These are phyloP conservation scores for Syrrhaptes paradoxus DNA, from an alignment of 2,113 vertebrate species.

Conservation along the genomic window DNA sequence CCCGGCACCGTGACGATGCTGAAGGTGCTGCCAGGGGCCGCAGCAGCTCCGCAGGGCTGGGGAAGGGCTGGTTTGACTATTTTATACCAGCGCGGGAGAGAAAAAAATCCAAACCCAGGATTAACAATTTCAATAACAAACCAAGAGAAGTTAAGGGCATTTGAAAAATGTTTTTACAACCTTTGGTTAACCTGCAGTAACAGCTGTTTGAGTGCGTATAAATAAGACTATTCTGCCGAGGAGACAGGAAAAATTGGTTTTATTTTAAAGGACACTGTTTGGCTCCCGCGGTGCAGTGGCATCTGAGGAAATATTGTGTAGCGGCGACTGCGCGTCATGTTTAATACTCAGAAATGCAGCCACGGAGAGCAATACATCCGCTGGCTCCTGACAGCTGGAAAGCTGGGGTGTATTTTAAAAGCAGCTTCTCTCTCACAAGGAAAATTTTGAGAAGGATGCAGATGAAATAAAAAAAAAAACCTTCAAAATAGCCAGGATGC, in stretches of 20 bases:
- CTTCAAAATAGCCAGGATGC: background rate
- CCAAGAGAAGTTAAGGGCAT: background rate
- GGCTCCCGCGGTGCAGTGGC: background rate
- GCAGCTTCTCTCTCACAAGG: background rate
- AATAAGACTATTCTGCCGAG: constrained; percentile 58
- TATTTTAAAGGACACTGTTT: constrained; percentile 53
- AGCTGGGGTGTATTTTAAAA: constrained; percentile 1
- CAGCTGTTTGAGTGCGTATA: constrained; percentile 25
- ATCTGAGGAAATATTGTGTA: constrained; percentile 51
- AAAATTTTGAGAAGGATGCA: background rate
- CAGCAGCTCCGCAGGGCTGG: background rate
- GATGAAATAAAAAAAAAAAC: background rate
- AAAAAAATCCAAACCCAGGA: background rate
- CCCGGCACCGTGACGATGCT: fast-evolving
- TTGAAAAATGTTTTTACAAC: constrained; percentile 39
- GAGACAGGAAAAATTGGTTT: constrained; percentile 55
- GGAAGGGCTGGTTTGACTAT: background rate
- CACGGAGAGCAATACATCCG: constrained; percentile 34
- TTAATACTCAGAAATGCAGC: constrained; percentile 57
- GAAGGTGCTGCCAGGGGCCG: fast-evolving
- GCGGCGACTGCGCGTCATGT: background rate
- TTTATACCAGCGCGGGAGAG: fast-evolving
- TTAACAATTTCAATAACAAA: constrained; percentile 18
- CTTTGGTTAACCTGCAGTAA: constrained; percentile 58
- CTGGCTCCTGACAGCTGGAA: constrained; percentile 45